Evolutionary conservation across 2,113 vertebrate species (phyloP), one percentile per base, ranked within the genome.

Genomic region (Neotoma lepida): DNA sequence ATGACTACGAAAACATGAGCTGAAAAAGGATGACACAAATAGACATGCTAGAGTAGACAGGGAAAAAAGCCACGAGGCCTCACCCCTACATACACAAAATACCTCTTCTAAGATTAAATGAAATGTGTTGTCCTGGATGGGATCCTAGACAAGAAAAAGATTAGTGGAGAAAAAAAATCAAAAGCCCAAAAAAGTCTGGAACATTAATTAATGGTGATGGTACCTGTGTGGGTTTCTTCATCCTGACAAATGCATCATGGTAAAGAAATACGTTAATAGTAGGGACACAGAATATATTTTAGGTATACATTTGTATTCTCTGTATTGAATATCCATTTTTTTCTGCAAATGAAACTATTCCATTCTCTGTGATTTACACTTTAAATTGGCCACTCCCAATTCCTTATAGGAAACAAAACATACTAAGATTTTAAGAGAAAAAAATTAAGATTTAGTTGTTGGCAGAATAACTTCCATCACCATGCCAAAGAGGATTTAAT

Each of bases 361-460:
- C 44, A 17, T 77, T 86, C 20, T 96, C 73, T 88, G 66, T 80
- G 39, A 68, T 92, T 90, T 10, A 22, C 14, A 90, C 3, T 46
- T 14, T 87, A 88, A 94, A 74, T 15, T 88, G 35, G 94, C 44
- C 10, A 91, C 1, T 3, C 0, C 6, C 2, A 5, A 80, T 26
- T 95, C 33, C 30, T 84, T 35, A 49, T 74, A 7, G 66, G 86
- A 49, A 58, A 74, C 71, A 82, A 7, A 91, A 86, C 77, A 91
- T 28, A 78, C 58, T 86, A 91, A 71, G 41, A 88, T 93, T 91
- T 71, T 66, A 61, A 96, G 95, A 93, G 68, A n/a, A 94, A 96
- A 96, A n/a, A 68, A 89, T 14, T 76, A 94, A 88, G 51, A 58
- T 87, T 39, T 49, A 9, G 39, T 96, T 93, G 92, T 51, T 89